Base-by-base conservation (phyloP, 2,888 invertebrate species). In the Meliscaeva auricollis region DNA sequence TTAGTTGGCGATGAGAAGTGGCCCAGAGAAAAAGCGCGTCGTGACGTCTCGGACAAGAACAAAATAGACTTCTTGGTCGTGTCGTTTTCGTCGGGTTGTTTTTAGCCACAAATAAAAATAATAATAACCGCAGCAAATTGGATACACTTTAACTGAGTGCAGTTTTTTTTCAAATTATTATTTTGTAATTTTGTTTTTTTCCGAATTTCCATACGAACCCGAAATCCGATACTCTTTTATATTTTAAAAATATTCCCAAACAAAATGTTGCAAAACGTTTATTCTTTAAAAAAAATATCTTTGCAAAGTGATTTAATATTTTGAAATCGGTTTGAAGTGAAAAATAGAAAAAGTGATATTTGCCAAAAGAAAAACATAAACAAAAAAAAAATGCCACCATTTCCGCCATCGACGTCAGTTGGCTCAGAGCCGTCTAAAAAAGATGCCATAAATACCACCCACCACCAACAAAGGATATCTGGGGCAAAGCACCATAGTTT, bases 311-410 rank as follows among this genome's bases (percentile, higher is more conserved):
- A 68, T 46, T 68, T 66, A 11, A n/a, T n/a, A 7, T 9, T 76
- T 44, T 35, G 8, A 13, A 58, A 58, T 32, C 11, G 2, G 2
- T 26, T 26, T 41, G 8, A 58, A 44, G 62, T 75, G 41, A 22
- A 64, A 13, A 64, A 3, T 4, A 30, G 64, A 22, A n/a, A 38
- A 54, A 62, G 44, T 52, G 60, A 15, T 44, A n/a, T n/a, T n/a
- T n/a, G n/a, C n/a, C n/a, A n/a, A n/a, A n/a, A n/a, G n/a, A n/a
- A n/a, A n/a, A n/a, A n/a, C n/a, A n/a, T n/a, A n/a, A n/a, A n/a
- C n/a, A n/a, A n/a, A n/a, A n/a, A n/a, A n/a, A 87, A 32, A 78
- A 88, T 88, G 88, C 75, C 88, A 62, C 88, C 88, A 13, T 87
- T 87, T 80, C 88, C 88, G 68, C 88, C 88, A 48, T 76, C 88